phyloP scores from a whole-genome alignment of 2,797 vertebrate species.

The Phoebastria nigripes region DNA sequence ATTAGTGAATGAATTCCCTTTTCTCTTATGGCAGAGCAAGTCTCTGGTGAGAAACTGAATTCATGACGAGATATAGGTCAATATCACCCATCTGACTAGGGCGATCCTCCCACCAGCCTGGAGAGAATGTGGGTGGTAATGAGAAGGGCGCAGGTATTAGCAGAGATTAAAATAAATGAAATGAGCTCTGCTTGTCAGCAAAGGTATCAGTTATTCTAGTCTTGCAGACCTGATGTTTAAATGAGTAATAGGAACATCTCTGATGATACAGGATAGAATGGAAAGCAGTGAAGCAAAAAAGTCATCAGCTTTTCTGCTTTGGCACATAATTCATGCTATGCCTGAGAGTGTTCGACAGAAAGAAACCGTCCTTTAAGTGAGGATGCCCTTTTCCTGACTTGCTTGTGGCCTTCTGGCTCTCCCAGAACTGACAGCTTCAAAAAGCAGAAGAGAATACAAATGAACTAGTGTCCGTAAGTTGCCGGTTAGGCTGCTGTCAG shows the following conservation, averaged over 20 bases:
- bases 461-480: background rate
- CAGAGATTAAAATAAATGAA: conserved; percentile 8
- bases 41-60: background rate
- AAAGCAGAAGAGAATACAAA: background rate
- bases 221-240: background rate
- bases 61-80: background rate
- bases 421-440: background rate
- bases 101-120: background rate
- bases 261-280: background rate
- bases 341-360: background rate
- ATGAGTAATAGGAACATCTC: background rate
- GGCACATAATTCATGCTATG: background rate
- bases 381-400: background rate
- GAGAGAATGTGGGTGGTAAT: background rate
- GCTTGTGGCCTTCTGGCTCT: background rate
- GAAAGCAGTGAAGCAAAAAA: background rate
- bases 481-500: background rate
- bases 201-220: background rate
- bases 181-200: background rate
- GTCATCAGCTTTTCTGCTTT: background rate
- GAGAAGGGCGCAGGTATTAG: background rate
- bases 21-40: background rate
- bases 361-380: background rate
- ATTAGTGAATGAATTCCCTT: conserved; percentile 27
- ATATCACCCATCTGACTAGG: background rate